Base-by-base conservation (phyloP, 2,797 vertebrate genomes). In the Triplophysa yarkandensis region DNA sequence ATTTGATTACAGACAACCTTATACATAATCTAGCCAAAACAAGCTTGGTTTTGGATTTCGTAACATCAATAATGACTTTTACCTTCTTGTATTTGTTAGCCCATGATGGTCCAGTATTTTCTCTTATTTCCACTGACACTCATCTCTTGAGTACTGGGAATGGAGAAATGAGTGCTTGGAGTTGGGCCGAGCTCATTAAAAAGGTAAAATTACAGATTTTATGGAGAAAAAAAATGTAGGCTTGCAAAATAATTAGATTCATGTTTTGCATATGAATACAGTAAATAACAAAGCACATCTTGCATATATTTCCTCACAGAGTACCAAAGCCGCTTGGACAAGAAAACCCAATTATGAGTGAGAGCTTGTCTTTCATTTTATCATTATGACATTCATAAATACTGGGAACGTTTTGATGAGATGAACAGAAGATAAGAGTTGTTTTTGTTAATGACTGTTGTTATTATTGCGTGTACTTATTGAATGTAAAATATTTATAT, bases 151-250 rank as follows among this genome's bases (percentile, higher is more conserved):
- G 90, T 48, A 72, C 92, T 2, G 88, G 94, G 27, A 94, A 93
- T 0, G 94, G 94, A 2, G 94, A 95, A 80, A 80, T 97, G 81
- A 94, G 93, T 57, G 91, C 91, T 74, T 97, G 95, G 95, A 94
- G 88, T 79, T 97, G 95, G 95, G 85, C 70, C 0, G 95, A 97
- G 5, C 91, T 96, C 60, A 87, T 88, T 50, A 97, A 96, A 86
- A 95, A 95, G 92, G 95, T 93, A 80, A 14, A 16, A 16, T 14
- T 4, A 4, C 54, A 60, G 11, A 55, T 66, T 4, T 19, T 16
- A 6, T n/a, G n/a, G n/a, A n/a, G n/a, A n/a, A n/a, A 23, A 1
- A 34, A 28, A 19, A 10, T 36, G 4, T 27, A n/a, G n/a, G n/a
- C n/a, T n/a, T n/a, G n/a, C n/a, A n/a, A n/a, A n/a, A n/a, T n/a